These are phyloP conservation scores for Semaprochilodus insignis DNA, from an alignment of 2,797 vertebrate genomes.

Conservation along the genomic window DNA sequence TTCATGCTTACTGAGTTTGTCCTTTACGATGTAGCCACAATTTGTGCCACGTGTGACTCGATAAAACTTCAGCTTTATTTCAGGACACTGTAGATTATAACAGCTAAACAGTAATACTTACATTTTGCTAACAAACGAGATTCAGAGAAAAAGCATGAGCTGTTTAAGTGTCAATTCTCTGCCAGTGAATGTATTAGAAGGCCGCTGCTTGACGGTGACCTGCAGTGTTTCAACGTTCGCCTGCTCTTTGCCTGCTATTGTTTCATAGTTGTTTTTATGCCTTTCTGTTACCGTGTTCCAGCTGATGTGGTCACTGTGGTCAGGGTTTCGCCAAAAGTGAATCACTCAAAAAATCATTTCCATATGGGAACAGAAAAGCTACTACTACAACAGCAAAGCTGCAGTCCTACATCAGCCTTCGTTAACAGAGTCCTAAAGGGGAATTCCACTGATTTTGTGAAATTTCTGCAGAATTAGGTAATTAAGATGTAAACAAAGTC, in stretches of 20 bases:
- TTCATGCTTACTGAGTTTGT: background rate
- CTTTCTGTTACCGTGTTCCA: background rate
- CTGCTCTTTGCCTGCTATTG: background rate
- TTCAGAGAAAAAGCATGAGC: background rate
- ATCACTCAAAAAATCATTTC: background rate
- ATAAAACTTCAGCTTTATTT: background rate
- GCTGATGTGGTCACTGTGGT: background rate
- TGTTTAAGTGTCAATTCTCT: background rate
- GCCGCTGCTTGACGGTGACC: background rate
- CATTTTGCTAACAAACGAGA: background rate
- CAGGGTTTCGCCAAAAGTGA: background rate
- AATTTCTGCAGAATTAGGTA: too few relatives aligned
- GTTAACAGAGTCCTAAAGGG: background rate
- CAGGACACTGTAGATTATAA: background rate
- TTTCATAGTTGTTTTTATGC: background rate
- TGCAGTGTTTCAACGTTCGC: background rate
- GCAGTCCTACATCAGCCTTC: background rate
- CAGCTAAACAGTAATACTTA: background rate
- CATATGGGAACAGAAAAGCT: background rate
- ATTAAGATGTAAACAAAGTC: too few relatives aligned
- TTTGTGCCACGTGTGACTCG: background rate
- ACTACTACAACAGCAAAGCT: background rate
- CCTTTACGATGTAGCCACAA: background rate
- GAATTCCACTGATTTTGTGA: too few relatives aligned
- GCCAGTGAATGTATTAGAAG: background rate